A percentile compares a stretch with the other conserved stretches of the same genome.
These are phyloP conservation scores for Parazoanthus atlanticus DNA, from an alignment of 92 coral and sea anemone genomes.

Conservation along the genomic window DNA sequence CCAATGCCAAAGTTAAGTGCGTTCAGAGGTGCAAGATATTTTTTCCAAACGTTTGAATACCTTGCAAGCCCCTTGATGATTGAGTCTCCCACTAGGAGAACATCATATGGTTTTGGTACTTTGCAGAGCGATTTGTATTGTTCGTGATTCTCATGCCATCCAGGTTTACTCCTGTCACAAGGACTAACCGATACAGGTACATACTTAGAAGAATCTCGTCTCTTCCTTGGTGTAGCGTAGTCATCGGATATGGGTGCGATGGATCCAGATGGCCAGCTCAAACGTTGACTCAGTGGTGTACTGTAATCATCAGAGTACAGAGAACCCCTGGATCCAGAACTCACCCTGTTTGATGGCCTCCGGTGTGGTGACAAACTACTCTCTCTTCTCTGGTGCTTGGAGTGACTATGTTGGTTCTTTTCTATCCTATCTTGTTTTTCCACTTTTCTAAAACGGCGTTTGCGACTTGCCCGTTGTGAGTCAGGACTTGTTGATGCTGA, in stretches of 20 bases:
- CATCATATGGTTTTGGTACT: slow-evolving; percentile 48
- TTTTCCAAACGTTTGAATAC: slow-evolving; percentile 84
- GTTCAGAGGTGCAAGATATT: slow-evolving; percentile 73
- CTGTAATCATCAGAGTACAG: slow-evolving; percentile 20
- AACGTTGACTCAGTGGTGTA: not conserved
- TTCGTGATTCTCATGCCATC: slow-evolving; percentile 79
- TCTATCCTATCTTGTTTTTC: not conserved
- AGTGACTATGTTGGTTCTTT: not conserved
- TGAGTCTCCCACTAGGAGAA: slow-evolving; percentile 88
- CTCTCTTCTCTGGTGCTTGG: not conserved
- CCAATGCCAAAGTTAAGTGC: slow-evolving; percentile 92
- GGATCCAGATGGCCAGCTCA: not conserved
- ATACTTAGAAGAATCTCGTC: not conserved
- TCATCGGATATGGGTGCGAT: slow-evolving; percentile 27
- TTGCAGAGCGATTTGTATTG: slow-evolving; percentile 60
- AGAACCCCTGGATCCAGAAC: not conserved
- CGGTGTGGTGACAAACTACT: not conserved
- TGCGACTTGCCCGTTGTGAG: not conserved
- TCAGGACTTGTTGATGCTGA: not conserved
- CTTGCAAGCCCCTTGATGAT: slow-evolving; percentile 91
- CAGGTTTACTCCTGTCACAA: slow-evolving; percentile 74
- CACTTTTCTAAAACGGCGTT: not conserved
- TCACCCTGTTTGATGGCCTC: not conserved
- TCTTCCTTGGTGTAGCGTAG: not conserved
- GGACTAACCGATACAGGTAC: slow-evolving; percentile 57